Evolutionary conservation across 1,140 invertebrate species (phyloP).

Genomic region (Adelges cooleyi): DNA sequence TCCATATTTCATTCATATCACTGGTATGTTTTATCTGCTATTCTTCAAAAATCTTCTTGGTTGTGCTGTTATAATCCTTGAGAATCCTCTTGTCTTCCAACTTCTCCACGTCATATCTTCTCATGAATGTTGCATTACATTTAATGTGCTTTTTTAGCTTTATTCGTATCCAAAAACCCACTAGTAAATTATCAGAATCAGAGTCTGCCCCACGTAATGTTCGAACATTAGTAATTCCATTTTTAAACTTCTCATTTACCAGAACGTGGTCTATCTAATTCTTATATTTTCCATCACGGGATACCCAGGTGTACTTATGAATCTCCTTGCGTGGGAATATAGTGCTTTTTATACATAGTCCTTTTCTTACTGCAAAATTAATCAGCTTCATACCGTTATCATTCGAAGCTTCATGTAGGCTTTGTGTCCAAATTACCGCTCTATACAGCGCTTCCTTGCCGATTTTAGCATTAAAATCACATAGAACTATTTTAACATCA

Average conservation of each 20-base stretch:
- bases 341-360: constrained; percentile 31
- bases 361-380: constrained; percentile 7
- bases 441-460: constrained; percentile 4
- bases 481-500: constrained; percentile 28
- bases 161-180: constrained; percentile 17
- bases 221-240: constrained; percentile 23
- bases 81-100: neutral
- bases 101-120: neutral
- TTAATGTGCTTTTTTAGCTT: constrained; percentile 3
- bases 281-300: constrained; percentile 30
- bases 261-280: constrained; percentile 32
- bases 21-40: neutral
- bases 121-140: neutral
- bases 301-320: constrained; percentile 32
- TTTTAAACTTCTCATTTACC: constrained; percentile 20
- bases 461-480: constrained; percentile 24
- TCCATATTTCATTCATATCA: neutral
- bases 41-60: constrained; percentile 12
- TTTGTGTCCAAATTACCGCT: neutral
- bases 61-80: neutral
- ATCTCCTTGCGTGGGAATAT: constrained; percentile 31
- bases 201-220: constrained; percentile 29
- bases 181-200: constrained; percentile 30
- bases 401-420: constrained; percentile 10
- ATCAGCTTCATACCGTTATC: constrained; percentile 1